Evolutionary conservation across 2,797 vertebrate genomes (phyloP).

Genomic region (Alfaro cultratus): DNA sequence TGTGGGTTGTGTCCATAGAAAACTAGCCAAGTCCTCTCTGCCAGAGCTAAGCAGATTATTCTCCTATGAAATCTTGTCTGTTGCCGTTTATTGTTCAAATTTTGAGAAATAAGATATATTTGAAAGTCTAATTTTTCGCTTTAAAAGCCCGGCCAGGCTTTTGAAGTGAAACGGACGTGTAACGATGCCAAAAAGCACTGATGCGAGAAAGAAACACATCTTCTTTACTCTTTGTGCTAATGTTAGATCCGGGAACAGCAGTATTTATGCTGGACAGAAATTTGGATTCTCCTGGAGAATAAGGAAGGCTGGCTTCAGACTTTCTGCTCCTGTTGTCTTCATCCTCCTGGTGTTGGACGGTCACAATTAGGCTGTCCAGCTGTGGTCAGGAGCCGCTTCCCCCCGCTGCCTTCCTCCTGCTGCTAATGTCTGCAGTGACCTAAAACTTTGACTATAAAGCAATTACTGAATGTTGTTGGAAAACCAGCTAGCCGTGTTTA

Average conservation of each 20-base stretch:
- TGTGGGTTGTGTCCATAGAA: neutral
- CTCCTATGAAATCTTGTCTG: neutral
- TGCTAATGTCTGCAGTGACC: neutral
- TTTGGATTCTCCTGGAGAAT: neutral
- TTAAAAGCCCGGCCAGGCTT: neutral
- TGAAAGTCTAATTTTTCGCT: neutral
- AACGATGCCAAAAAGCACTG: neutral
- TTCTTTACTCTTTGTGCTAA: neutral
- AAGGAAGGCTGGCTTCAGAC: neutral
- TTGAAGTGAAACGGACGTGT: too few species aligned
- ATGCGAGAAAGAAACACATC: neutral
- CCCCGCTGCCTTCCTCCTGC: neutral
- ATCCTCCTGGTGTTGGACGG: neutral
- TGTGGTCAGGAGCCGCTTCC: neutral
- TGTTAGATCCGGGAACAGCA: neutral
- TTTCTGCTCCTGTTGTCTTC: neutral
- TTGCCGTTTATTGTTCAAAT: neutral
- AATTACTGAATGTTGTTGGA: neutral
- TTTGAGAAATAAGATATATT: neutral
- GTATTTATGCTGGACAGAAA: neutral
- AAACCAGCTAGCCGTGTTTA: neutral
- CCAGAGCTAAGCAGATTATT: neutral
- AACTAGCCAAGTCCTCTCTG: neutral
- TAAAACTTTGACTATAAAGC: neutral
- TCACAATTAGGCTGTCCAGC: neutral